Percentiles rank a stretch among this genome's conserved stretches.
Conservation (phyloP, 2,797 vertebrate genomes). For the Chelonia mydas region DNA sequence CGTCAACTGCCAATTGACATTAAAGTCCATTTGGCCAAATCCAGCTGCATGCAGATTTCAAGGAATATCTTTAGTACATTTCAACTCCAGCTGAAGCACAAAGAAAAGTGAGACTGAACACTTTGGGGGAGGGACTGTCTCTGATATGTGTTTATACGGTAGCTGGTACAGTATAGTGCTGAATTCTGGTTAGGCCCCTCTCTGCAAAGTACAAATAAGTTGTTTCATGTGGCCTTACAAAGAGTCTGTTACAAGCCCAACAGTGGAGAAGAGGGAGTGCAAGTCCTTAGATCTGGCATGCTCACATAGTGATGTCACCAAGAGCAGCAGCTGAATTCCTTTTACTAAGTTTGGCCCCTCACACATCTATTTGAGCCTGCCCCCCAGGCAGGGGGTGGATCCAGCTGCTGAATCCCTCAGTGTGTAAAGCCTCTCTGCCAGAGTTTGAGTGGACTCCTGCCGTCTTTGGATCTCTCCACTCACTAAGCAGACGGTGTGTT, state of each 20-base stretch:
- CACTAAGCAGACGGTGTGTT: too few relatives aligned
- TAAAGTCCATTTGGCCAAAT: background rate
- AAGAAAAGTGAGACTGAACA: background rate
- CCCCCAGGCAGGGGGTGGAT: too few relatives aligned
- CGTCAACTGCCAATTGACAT: fast-evolving
- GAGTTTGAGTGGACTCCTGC: too few relatives aligned
- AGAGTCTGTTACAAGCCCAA: background rate
- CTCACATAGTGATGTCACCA: background rate
- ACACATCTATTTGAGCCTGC: too few relatives aligned
- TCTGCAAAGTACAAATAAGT: background rate
- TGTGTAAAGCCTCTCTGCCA: too few relatives aligned
- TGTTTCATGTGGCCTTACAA: background rate
- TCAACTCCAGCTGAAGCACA: fast-evolving
- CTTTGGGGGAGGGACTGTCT: background rate
- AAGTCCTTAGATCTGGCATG: background rate
- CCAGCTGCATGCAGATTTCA: fast-evolving
- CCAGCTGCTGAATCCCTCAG: too few relatives aligned
- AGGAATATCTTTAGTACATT: fast-evolving
- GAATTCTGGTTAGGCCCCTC: background rate
- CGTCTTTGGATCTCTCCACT: too few relatives aligned
- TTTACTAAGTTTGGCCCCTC: too few relatives aligned
- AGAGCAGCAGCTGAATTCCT: background rate
- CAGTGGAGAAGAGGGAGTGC: background rate
- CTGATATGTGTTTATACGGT: background rate
- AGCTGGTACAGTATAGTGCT: background rate